Evolutionary conservation across 2,888 invertebrate species (phyloP).

Genomic region (Drosophila greeni): DNA sequence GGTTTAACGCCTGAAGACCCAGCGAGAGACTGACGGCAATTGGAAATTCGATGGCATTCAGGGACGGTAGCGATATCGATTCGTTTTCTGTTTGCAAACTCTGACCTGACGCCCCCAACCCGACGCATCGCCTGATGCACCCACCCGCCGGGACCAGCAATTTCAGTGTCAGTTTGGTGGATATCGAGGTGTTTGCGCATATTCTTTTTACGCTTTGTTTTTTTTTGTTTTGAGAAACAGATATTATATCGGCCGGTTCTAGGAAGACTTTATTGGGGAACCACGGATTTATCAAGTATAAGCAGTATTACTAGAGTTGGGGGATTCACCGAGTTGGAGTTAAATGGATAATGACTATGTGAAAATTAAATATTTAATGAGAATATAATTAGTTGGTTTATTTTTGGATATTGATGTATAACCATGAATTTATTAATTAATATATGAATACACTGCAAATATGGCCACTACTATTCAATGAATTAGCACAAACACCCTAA

Average conservation of each 20-base stretch:
- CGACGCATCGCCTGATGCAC: constrained; percentile 5
- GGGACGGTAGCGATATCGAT: constrained; percentile 53
- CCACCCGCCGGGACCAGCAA: constrained; percentile 9
- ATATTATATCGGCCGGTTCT: background rate
- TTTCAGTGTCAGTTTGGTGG: constrained; percentile 4
- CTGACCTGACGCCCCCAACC: constrained; percentile 14
- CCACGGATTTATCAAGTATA: background rate
- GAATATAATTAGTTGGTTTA: background rate
- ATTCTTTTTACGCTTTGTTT: constrained; percentile 15
- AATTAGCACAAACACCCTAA: background rate
- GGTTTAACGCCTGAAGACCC: constrained; percentile 3
- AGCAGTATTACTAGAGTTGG: background rate
- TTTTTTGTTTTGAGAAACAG: constrained; percentile 2
- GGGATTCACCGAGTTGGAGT: background rate
- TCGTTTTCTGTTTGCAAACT: constrained; percentile 35
- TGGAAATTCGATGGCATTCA: constrained; percentile 35
- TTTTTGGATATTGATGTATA: background rate
- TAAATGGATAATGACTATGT: no score
- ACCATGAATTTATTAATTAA: no score
- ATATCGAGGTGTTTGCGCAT: background rate
- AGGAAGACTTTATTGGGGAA: constrained; percentile 8
- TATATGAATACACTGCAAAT: no score
- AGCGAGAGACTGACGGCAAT: constrained; percentile 22
- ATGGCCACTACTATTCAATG: no score
- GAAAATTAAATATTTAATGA: no score